Evolutionary conservation across 1,140 invertebrate species (phyloP), one percentile per base, ranked within the genome.

Genomic region (Drosophila gunungcola): DNA sequence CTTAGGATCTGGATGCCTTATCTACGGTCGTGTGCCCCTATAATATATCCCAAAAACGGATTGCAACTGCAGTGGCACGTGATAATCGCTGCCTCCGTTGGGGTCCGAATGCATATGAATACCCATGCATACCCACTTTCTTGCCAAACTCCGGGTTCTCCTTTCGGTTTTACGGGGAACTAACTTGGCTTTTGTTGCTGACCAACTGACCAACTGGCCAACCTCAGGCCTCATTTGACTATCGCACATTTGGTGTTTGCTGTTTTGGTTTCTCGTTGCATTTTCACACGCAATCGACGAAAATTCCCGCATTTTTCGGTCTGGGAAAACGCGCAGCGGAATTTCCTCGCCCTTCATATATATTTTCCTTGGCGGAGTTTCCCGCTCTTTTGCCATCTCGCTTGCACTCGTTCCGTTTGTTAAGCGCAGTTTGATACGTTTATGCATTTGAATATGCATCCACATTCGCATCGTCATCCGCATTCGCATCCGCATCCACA

Each of bases 271-370:
- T 61, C 46, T 46, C 41, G 63, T 76, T 80, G 78, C 60, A 75
- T 80, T 80, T 70, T 76, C 78, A 76, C 78, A 80, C 78, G 78
- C 78, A 80, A 80, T 75, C 48, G 52, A 29, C 38, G 55, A 58
- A 76, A 76, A 57, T 80, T 77, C 56, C 74, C 73, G 45, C 73
- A 75, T 58, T 51, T 39, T 29, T 72, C 6, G 9, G 43, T 34
- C 9, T 49, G 53, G 53, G n/a, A 76, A 67, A 73, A 65, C 29
- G 32, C 12, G 3, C 1, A 2, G 41, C 41, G 73, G 73, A 77
- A 69, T 77, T 76, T 61, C 53, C 76, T 34, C n/a, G 27, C 25
- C 41, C 42, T 25, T 55, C 16, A 21, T 29, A 13, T 27, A 4
- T 10, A 9, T 16, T 61, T 65, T 11, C 36, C 36, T n/a, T 32